These are phyloP conservation scores for Oligia latruncula DNA, from an alignment of 2,888 invertebrate genomes.

Conservation along the genomic window DNA sequence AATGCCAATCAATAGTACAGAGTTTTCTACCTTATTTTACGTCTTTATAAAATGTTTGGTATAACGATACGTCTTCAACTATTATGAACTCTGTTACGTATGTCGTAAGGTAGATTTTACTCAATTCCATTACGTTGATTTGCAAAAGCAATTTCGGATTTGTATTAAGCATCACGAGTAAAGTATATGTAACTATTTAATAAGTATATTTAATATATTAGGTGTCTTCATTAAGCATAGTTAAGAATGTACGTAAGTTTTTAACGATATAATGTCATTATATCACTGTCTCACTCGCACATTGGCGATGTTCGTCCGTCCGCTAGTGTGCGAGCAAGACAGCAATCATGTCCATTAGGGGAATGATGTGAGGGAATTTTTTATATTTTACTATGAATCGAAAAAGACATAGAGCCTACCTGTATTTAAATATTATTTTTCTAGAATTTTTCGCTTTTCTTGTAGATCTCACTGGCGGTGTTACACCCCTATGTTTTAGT, in stretches of 20 bases:
- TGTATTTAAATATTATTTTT: constrained; percentile 82
- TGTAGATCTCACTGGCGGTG: constrained; percentile 78
- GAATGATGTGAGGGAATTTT: constrained; percentile 87
- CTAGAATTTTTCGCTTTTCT: constrained; percentile 81
- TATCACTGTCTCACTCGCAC: constrained; percentile 77
- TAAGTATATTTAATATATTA: constrained; percentile 89
- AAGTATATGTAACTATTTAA: constrained; percentile 84
- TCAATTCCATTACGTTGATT: constrained; percentile 63
- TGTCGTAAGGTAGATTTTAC: constrained; percentile 60
- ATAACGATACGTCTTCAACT: constrained; percentile 42
- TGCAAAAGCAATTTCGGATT: constrained; percentile 72
- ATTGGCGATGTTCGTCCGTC: constrained; percentile 38
- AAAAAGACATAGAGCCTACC: constrained; percentile 87
- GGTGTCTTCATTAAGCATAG: constrained; percentile 87
- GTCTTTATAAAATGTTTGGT: constrained; percentile 18
- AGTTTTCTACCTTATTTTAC: constrained; percentile 50
- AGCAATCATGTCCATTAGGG: constrained; percentile 87
- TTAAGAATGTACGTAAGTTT: constrained; percentile 88
- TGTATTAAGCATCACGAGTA: constrained; percentile 74
- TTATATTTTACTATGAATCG: constrained; percentile 90
- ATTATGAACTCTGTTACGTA: constrained; percentile 56
- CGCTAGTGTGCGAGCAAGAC: constrained; percentile 74
- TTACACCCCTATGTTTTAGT: constrained; percentile 58
- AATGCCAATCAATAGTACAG: constrained; percentile 40
- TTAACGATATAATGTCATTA: constrained; percentile 86